Evolutionary conservation across 1,140 invertebrate species (phyloP), one percentile per base, ranked within the genome.

Genomic region (Micrasema longulum): DNA sequence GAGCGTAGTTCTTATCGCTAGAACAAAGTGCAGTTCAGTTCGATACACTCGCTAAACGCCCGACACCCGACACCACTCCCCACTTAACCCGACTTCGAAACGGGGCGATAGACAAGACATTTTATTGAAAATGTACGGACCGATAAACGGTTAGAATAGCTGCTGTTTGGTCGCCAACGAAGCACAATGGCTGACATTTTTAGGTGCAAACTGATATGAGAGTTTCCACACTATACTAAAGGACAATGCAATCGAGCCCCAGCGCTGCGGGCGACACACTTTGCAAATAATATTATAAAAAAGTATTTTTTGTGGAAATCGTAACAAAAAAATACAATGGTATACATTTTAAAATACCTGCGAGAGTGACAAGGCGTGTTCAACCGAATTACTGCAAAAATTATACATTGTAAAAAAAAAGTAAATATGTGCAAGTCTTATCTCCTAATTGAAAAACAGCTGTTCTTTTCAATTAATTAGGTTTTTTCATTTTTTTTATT

Each of bases 121-220:
- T 60, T 60, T 60, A 60, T 60, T 60, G 55, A 60, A 60, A 60
- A 60, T 60, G 55, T 60, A 60, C 55, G 41, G 20, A 43, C 36
- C 16, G 55, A 60, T 60, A 60, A 60, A 60, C 55, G 36, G 7
- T 20, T 18, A 38, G 36, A 60, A 60, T 60, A 35, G 7, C 7
- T 4, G 55, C 55, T 38, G 35, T 41, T 43, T 11, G 55, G 31
- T 41, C 36, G 55, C 31, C 9, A 5, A 11, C 38, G 53, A 18
- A 22, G 6, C 36, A 60, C 55, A 60, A 43, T 60, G 55, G 35
- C 1, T 38, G 55, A 18, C 55, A 38, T 41, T 60, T 60, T 60
- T 60, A 22, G 55, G 35, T 60, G 20, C 38, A 60, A 41, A 43
- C 55, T 60, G 55, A 60, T 60, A 60, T 22, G 18, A 12, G 36